phyloP scores from a whole-genome alignment of 2,113 vertebrate species.

The Urocitellus parryii region DNA sequence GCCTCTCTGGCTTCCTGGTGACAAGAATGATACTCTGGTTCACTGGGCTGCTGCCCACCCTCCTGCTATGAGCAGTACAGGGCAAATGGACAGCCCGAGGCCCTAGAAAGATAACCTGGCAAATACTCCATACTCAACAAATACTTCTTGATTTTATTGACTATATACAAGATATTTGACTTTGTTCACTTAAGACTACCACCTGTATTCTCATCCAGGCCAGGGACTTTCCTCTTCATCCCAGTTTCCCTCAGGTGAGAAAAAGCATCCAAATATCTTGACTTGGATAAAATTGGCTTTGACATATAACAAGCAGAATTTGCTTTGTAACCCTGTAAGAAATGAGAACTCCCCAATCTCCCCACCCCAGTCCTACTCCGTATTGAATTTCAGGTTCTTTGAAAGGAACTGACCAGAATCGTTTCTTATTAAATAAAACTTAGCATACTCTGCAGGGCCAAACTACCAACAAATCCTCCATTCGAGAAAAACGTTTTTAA shows the following conservation, averaged over 20 bases:
- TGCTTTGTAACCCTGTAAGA: slow-evolving; percentile 42
- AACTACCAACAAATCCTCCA: not conserved
- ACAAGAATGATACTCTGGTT: not conserved
- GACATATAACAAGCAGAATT: slow-evolving; percentile 42
- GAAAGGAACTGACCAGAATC: slow-evolving; percentile 35
- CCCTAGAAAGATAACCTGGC: not conserved
- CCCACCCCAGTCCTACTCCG: not conserved
- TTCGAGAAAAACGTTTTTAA: not conserved
- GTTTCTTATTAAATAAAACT: slow-evolving; percentile 22
- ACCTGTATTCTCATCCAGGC: not conserved
- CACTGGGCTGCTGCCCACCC: not conserved
- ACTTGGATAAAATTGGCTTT: slow-evolving; percentile 40
- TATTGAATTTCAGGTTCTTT: slow-evolving; percentile 39
- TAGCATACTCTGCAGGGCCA: not conserved
- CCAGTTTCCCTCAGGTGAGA: not conserved
- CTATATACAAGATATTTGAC: not conserved
- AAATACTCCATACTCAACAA: not conserved
- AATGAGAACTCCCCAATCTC: not conserved
- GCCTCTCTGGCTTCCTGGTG: not conserved
- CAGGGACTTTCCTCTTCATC: not conserved
- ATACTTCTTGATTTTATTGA: not conserved
- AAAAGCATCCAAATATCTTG: not conserved
- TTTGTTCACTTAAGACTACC: not conserved
- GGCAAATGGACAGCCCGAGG: not conserved
- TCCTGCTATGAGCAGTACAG: not conserved